Evolutionary conservation across 2,888 invertebrate species (phyloP).

Genomic region (Myopa tessellatipennis): DNA sequence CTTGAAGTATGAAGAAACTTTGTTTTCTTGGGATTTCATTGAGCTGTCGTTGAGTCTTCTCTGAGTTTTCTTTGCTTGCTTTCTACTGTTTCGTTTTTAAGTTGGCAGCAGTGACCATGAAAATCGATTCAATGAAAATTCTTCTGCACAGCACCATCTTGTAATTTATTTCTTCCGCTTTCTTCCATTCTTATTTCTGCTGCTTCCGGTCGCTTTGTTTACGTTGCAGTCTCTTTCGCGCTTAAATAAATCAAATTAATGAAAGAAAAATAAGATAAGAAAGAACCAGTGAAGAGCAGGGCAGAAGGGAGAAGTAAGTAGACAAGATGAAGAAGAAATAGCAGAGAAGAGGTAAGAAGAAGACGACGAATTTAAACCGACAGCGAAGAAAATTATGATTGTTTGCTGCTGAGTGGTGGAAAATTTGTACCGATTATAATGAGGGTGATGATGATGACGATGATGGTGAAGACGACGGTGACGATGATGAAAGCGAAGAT

Average conservation of each 20-base stretch:
- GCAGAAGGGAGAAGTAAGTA: not conserved
- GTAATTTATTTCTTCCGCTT: slow-evolving; percentile 29
- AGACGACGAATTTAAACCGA: not conserved
- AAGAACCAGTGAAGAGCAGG: too few species aligned
- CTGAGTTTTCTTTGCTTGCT: not conserved
- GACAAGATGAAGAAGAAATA: not conserved
- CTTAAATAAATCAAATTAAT: slow-evolving; percentile 35
- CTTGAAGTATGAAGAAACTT: not conserved
- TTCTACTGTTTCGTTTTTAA: not conserved
- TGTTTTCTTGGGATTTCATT: not conserved
- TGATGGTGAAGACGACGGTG: too few species aligned
- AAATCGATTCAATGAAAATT: slow-evolving; percentile 28
- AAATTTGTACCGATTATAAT: not conserved
- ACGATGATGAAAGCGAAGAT: too few species aligned
- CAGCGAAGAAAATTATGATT: slow-evolving; percentile 3
- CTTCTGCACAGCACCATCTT: slow-evolving; percentile 20
- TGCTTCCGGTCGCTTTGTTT: slow-evolving; percentile 3
- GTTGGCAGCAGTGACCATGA: slow-evolving; percentile 15
- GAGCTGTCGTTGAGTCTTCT: not conserved
- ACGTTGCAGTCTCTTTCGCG: slow-evolving; percentile 13
- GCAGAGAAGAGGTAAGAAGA: not conserved
- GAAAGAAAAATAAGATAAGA: slow-evolving; percentile 23
- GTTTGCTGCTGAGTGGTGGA: slow-evolving; percentile 9
- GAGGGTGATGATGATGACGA: too few species aligned
- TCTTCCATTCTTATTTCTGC: not conserved